Percentiles rank a stretch among this genome's conserved stretches.
phyloP scores from a whole-genome alignment of 2,797 vertebrate genomes.

The Lerista edwardsae region DNA sequence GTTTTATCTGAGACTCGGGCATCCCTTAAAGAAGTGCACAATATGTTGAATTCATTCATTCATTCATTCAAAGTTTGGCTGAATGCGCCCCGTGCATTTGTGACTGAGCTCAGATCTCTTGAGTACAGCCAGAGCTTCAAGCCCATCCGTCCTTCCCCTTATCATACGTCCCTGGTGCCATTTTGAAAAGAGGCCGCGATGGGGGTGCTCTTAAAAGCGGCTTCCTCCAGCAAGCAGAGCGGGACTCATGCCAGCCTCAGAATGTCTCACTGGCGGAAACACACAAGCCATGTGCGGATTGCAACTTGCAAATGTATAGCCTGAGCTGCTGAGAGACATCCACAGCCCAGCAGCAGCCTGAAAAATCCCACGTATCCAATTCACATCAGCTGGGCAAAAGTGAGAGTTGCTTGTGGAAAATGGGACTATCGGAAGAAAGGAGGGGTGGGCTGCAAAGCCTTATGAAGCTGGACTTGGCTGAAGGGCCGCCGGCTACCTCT shows the following conservation, averaged over 20 bases:
- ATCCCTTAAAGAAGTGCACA: neutral
- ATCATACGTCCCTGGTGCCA: neutral
- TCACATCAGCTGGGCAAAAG: slow-evolving; percentile 33
- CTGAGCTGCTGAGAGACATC: slow-evolving; percentile 30
- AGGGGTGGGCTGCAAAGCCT: slow-evolving; percentile 46
- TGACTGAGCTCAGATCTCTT: neutral
- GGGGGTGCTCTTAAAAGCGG: slow-evolving; percentile 12
- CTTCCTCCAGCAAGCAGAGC: slow-evolving; percentile 9
- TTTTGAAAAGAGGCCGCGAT: slow-evolving; percentile 36
- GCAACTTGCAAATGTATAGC: slow-evolving; percentile 32
- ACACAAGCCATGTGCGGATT: slow-evolving; percentile 31
- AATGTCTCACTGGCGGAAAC: too few species aligned
- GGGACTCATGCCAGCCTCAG: neutral
- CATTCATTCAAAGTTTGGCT: neutral
- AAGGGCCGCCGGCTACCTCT: neutral
- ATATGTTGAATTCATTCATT: too few species aligned
- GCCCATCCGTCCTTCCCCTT: slow-evolving; percentile 43
- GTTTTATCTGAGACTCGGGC: neutral
- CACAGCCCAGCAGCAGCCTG: slow-evolving; percentile 33
- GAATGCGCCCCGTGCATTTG: neutral
- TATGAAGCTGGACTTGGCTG: slow-evolving; percentile 22
- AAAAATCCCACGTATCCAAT: slow-evolving; percentile 55
- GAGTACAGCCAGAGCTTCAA: neutral
- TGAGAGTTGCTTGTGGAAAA: neutral
- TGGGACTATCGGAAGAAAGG: slow-evolving; percentile 5